phyloP scores from a whole-genome alignment of 2,113 vertebrate genomes.

The Ailuropoda melanoleuca region DNA sequence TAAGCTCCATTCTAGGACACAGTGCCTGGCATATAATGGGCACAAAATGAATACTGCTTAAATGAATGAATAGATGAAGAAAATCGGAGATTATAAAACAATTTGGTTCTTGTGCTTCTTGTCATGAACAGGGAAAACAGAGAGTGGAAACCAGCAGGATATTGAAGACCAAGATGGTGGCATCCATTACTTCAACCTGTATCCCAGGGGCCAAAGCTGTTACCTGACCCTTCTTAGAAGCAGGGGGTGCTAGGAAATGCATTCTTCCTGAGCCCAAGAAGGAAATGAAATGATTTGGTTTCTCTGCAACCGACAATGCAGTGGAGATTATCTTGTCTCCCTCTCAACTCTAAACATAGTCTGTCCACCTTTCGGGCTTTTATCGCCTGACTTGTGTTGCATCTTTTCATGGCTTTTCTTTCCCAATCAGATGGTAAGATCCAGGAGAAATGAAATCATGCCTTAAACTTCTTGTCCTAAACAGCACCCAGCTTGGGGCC shows the following conservation, averaged over 20 bases:
- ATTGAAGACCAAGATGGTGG: not conserved
- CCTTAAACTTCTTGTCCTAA: conserved; percentile 4
- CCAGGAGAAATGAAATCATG: not conserved
- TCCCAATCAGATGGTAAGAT: not conserved
- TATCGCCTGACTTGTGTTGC: not conserved
- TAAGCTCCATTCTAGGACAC: not conserved
- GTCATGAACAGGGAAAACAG: not conserved
- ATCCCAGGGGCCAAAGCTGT: not conserved
- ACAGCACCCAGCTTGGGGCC: not conserved
- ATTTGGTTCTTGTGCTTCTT: not conserved
- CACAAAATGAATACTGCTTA: not conserved
- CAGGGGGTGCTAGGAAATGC: not conserved
- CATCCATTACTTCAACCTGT: not conserved
- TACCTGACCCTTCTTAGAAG: not conserved
- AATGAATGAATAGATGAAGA: not conserved
- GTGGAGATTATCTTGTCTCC: not conserved
- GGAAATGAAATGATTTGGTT: not conserved
- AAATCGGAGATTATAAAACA: not conserved
- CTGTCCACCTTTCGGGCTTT: not conserved
- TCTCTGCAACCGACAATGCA: not conserved
- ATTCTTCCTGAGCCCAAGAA: not conserved
- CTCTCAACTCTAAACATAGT: not conserved
- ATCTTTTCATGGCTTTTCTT: not conserved
- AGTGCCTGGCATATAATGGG: not conserved
- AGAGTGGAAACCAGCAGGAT: not conserved